phyloP scores from a whole-genome alignment of 2,113 vertebrate genomes.

The Heptranchias perlo region DNA sequence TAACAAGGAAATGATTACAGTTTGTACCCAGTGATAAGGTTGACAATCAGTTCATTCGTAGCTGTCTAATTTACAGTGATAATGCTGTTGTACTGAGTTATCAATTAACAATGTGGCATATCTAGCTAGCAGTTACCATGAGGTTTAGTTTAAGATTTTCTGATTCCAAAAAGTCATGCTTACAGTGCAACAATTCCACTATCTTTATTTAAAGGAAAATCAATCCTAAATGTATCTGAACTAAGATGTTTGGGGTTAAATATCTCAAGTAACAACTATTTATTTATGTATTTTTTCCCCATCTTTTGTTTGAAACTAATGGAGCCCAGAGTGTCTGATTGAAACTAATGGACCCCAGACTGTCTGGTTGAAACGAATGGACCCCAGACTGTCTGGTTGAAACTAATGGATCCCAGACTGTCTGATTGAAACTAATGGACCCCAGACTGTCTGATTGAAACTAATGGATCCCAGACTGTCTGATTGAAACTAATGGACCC shows the following conservation, averaged over 20 bases:
- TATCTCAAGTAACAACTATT: neutral
- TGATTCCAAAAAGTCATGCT: neutral
- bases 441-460: no score
- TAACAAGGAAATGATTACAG: constrained; percentile 12
- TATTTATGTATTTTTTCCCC: neutral
- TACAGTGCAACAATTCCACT: neutral
- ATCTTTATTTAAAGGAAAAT: neutral
- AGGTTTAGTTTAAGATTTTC: neutral
- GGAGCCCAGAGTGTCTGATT: neutral
- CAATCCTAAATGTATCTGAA: neutral
- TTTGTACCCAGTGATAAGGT: constrained; percentile 22
- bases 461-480: neutral
- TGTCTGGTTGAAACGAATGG: no score
- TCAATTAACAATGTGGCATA: constrained; percentile 21
- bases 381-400: no score
- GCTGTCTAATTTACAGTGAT: constrained; percentile 10
- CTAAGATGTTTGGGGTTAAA: neutral
- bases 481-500: neutral
- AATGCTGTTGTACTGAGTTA: constrained; percentile 12
- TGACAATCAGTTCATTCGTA: constrained; percentile 18
- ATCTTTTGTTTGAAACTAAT: neutral
- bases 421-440: no score
- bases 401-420: no score
- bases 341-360: no score
- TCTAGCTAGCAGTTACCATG: neutral